Evolutionary conservation across 2,113 vertebrate genomes (phyloP), one percentile per base, ranked within the genome.

Genomic region (Leptosomus discolor): DNA sequence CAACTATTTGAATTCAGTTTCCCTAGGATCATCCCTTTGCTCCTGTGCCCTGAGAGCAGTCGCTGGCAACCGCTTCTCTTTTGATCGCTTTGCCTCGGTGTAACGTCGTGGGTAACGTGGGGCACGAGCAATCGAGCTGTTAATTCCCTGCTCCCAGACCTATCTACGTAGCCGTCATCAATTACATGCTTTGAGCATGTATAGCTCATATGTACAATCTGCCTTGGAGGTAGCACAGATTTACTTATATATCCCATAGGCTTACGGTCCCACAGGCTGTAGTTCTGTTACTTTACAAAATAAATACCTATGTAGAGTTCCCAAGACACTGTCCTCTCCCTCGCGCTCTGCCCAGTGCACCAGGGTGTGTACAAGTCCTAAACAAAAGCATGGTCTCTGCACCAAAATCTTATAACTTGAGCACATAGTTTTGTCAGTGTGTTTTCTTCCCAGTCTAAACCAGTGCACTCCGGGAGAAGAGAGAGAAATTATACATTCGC

Each of bases 71-170:
- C 0, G 2, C n/a, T 22, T 77, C 65, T 39, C 39, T 43, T 54
- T 51, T 19, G 46, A 54, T 54, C 0, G 0, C 45, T 39, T 75
- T 61, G 24, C 45, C 60, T 36, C 1, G 0, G 0, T 9, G 15
- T n/a, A 64, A n/a, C 43, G 3, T 24, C 2, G 0, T 18, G 46
- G 51, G 30, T n/a, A 73, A 71, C 3, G 0, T 26, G 61, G 56
- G 50, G 14, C 39, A 54, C 4, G 29, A 84, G 67, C 73, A 48
- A 41, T 57, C 27, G 39, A 68, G 70, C 50, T 86, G 50, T n/a
- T 17, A 19, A 45, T 45, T 45, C 45, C 45, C 16, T 65, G 2
- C 32, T 65, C 45, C 41, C 67, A 19, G 17, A 9, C 69, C 29
- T 50, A 10, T 43, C 36, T n/a, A 15, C 32, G 34, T 32, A 82